Evolutionary conservation across 2,797 vertebrate species (phyloP).

Genomic region (Pseudochaenichthys georgianus): DNA sequence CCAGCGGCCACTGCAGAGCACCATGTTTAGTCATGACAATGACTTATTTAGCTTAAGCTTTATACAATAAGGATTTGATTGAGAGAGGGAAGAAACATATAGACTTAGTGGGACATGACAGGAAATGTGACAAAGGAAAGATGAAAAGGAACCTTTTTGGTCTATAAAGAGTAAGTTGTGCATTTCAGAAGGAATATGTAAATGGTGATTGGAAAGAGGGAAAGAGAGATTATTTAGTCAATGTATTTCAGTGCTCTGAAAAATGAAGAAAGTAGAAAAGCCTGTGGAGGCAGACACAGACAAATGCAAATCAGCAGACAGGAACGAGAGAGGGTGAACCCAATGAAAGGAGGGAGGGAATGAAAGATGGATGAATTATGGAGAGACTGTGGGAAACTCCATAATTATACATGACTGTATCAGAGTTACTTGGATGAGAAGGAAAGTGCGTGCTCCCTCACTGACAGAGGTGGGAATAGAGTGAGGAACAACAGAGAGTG

Average conservation of each 20-base stretch:
- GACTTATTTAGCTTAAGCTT: constrained; percentile 44
- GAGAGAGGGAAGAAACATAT: constrained; percentile 3
- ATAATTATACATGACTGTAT: constrained; percentile 70
- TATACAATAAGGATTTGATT: constrained; percentile 19
- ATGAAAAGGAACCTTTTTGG: not conserved
- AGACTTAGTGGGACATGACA: not conserved
- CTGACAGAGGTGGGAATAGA: constrained; percentile 35
- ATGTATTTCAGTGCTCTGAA: constrained; percentile 14
- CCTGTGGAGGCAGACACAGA: constrained; percentile 42
- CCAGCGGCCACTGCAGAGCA: not conserved
- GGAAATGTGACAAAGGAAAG: not conserved
- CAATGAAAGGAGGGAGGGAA: constrained; percentile 50
- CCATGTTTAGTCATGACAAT: constrained; percentile 37
- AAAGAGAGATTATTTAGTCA: constrained; percentile 30
- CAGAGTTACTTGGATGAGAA: constrained; percentile 56
- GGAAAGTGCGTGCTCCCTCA: constrained; percentile 31
- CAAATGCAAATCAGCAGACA: constrained; percentile 65
- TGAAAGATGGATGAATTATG: constrained; percentile 63
- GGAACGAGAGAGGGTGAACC: constrained; percentile 48
- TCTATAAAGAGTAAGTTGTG: constrained; percentile 14
- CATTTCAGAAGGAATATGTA: constrained; percentile 38
- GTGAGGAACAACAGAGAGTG: constrained; percentile 31
- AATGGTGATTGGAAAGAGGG: constrained; percentile 21
- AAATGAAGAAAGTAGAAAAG: constrained; percentile 41
- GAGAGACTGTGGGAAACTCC: constrained; percentile 59